phyloP scores from a whole-genome alignment of 2,888 invertebrate species.

The Eulithis testata region DNA sequence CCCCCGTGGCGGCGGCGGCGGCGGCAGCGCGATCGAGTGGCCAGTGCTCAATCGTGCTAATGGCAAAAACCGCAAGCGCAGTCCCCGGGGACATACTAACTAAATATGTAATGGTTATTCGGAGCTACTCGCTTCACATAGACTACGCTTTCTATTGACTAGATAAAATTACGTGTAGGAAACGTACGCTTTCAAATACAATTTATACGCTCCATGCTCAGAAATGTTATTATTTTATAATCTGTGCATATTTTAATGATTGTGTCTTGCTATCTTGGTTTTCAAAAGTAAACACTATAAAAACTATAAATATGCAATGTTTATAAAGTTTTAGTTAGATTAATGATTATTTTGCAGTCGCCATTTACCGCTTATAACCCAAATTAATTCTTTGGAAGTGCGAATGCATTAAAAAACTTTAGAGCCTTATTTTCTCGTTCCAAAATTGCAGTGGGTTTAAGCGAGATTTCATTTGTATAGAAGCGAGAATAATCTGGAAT shows the following conservation, averaged over 20 bases:
- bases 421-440: constrained; percentile 81
- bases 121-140: constrained; percentile 66
- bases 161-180: constrained; percentile 55
- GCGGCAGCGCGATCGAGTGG: constrained; percentile 38
- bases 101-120: constrained; percentile 79
- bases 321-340: not conserved
- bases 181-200: constrained; percentile 11
- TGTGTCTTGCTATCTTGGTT: too few relatives aligned
- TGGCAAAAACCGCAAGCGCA: constrained; percentile 78
- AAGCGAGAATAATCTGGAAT: constrained; percentile 82
- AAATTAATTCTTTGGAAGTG: constrained; percentile 70
- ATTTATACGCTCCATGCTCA: not conserved
- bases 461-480: constrained; percentile 84
- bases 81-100: constrained; percentile 72
- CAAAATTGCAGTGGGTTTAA: constrained; percentile 83
- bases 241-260: too few relatives aligned
- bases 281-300: too few relatives aligned
- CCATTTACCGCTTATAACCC: constrained; percentile 45
- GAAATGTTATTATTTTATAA: too few relatives aligned
- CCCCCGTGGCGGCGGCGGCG: constrained; percentile 9
- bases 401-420: constrained; percentile 78
- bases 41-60: constrained; percentile 76
- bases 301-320: too few relatives aligned
- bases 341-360: not conserved
- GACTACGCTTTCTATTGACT: constrained; percentile 62